A percentile compares a stretch with the other conserved stretches of the same genome.
These are phyloP conservation scores for Leucophenga varia DNA, from an alignment of 1,140 invertebrate species.

Conservation along the genomic window DNA sequence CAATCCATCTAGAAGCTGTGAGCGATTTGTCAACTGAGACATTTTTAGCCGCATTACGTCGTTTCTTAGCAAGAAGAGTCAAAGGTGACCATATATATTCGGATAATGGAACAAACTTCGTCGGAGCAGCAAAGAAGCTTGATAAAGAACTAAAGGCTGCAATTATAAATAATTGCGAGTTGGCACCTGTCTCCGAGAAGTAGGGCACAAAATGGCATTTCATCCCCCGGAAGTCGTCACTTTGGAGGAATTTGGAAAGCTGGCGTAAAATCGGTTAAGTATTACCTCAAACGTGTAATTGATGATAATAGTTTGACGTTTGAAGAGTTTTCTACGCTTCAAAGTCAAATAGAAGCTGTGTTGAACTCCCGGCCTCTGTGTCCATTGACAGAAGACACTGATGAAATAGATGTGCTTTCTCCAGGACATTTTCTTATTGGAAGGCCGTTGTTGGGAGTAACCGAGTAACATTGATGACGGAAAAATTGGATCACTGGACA, in stretches of 20 bases:
- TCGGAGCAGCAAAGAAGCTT: slow-evolving; percentile 30
- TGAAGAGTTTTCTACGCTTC: too few relatives aligned
- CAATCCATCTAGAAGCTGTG: slow-evolving; percentile 38
- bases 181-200: background rate
- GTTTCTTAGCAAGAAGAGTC: slow-evolving; percentile 34
- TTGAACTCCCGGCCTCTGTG: too few relatives aligned
- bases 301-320: too few relatives aligned
- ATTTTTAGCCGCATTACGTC: slow-evolving; percentile 37
- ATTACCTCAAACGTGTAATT: too few relatives aligned
- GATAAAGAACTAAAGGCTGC: background rate
- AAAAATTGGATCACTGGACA: too few relatives aligned
- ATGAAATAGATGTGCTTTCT: too few relatives aligned
- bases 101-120: slow-evolving; percentile 49
- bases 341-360: too few relatives aligned
- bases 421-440: too few relatives aligned
- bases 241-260: background rate
- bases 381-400: too few relatives aligned
- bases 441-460: too few relatives aligned
- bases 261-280: too few relatives aligned
- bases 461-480: too few relatives aligned
- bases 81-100: slow-evolving; percentile 22
- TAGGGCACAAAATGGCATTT: background rate
- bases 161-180: background rate
- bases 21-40: slow-evolving; percentile 27
- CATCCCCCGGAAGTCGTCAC: background rate